Percentiles rank a stretch among this genome's conserved stretches.
phyloP scores from a whole-genome alignment of 1,140 invertebrate genomes.

The Nautilus pompilius region DNA sequence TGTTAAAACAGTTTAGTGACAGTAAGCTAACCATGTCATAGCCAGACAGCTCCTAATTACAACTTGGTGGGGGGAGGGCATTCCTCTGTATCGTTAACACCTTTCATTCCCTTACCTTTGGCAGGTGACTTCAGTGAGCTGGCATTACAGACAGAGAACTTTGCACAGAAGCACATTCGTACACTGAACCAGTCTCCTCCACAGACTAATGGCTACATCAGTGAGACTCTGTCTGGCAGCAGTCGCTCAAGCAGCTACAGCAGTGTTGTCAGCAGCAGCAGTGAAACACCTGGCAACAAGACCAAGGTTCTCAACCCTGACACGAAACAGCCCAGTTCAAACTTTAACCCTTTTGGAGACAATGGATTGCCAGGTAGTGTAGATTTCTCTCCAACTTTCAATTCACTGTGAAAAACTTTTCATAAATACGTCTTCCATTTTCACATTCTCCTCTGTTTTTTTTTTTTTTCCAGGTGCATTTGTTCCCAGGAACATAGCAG shows the following conservation, averaged over 20 bases:
- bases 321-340: constrained; percentile 2
- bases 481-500: too few relatives aligned
- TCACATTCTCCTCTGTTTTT: too few relatives aligned
- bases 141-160: constrained; percentile 46
- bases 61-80: background rate
- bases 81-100: background rate
- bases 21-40: background rate
- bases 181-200: background rate
- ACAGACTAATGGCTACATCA: constrained; percentile 13
- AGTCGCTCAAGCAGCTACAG: constrained; percentile 46
- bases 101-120: constrained; percentile 2
- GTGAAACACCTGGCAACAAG: constrained; percentile 2
- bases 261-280: constrained; percentile 45
- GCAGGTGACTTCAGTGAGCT: constrained; percentile 45
- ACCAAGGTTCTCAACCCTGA: constrained; percentile 6
- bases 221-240: constrained; percentile 11
- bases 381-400: background rate
- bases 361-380: constrained; percentile 16
- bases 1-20: background rate
- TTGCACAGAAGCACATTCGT: constrained; percentile 39
- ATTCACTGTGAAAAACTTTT: too few relatives aligned
- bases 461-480: too few relatives aligned
- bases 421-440: too few relatives aligned
- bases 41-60: background rate
- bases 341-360: constrained; percentile 29